Evolutionary conservation across 2,888 invertebrate genomes (phyloP), one percentile per base, ranked within the genome.

Genomic region (Boloria euphrosyne): DNA sequence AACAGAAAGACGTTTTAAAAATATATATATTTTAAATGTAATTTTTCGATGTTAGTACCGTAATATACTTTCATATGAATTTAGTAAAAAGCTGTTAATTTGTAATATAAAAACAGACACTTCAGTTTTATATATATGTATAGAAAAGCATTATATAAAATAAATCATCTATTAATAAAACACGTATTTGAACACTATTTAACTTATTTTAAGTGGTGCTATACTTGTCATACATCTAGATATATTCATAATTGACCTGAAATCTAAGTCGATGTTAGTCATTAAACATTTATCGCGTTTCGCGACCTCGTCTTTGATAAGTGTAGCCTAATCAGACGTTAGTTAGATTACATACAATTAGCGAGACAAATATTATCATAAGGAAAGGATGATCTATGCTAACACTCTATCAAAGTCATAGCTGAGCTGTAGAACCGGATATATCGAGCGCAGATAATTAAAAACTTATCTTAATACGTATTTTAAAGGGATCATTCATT

Each of bases 361-460:
- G 38, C 62, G 31, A 62, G 58, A 52, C 62, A 62, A 57, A 62
- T 66, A 62, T 62, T 62, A 66, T 66, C 57, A 52, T 66, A 58
- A 60, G 64, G 53, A 68, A 61, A 62, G 44, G 47, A 66, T 69
- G 67, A 67, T 67, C 57, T 62, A 64, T 58, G 50, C 38, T 46
- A 62, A 46, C 60, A 54, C 59, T 69, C 62, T 62, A 70, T 70
- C 69, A 67, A 65, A 54, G 68, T 65, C 68, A 65, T 62, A 53
- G 59, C 62, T 52, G 55, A 53, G 62, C 43, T 47, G 10, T 57
- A 50, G 62, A 68, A 68, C 65, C 62, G 62, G 68, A 57, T 57
- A 38, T 58, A 62, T 57, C 51, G 47, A 47, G 52, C 17, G 54
- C 18, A 50, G 16, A 53, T 49, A 50, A 53, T 62, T 52, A 50